Evolutionary conservation across 2,113 vertebrate genomes (phyloP).

Genomic region (Erinaceus europaeus): DNA sequence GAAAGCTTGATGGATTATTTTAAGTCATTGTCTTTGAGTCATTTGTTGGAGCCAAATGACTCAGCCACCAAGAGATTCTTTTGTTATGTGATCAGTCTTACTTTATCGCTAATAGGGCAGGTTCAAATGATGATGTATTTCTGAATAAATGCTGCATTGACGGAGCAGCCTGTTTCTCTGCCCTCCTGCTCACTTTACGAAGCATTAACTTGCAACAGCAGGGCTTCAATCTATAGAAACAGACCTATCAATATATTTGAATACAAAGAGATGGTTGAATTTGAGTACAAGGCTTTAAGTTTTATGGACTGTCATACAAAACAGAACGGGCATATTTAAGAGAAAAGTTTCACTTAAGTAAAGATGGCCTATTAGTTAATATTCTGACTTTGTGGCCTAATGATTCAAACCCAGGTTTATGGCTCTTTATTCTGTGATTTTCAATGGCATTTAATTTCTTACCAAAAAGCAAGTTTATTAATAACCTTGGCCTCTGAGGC

Average conservation of each 20-base stretch:
- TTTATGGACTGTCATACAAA: constrained; percentile 13
- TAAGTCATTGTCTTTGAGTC: constrained; percentile 48
- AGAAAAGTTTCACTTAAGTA: not conserved
- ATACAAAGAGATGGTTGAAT: constrained; percentile 26
- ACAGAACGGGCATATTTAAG: not conserved
- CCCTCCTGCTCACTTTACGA: constrained; percentile 16
- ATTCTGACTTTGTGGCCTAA: not conserved
- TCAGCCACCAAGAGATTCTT: constrained; percentile 49
- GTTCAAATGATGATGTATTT: not conserved
- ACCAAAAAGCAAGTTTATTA: not conserved
- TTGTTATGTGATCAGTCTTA: constrained; percentile 46
- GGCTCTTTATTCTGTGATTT: not conserved
- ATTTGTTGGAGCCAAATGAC: constrained; percentile 43
- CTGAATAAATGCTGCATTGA: not conserved
- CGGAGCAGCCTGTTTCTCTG: not conserved
- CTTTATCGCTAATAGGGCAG: constrained; percentile 21
- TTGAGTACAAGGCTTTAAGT: not conserved
- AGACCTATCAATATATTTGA: not conserved
- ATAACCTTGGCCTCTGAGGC: not conserved
- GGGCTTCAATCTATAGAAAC: constrained; percentile 7
- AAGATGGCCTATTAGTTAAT: not conserved
- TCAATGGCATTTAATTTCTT: constrained; percentile 29
- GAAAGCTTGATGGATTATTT: constrained; percentile 54
- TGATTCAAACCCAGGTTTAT: constrained; percentile 19
- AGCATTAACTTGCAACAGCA: not conserved